Evolutionary conservation across 2,797 vertebrate species (phyloP).

Genomic region (Tenualosa ilisha): DNA sequence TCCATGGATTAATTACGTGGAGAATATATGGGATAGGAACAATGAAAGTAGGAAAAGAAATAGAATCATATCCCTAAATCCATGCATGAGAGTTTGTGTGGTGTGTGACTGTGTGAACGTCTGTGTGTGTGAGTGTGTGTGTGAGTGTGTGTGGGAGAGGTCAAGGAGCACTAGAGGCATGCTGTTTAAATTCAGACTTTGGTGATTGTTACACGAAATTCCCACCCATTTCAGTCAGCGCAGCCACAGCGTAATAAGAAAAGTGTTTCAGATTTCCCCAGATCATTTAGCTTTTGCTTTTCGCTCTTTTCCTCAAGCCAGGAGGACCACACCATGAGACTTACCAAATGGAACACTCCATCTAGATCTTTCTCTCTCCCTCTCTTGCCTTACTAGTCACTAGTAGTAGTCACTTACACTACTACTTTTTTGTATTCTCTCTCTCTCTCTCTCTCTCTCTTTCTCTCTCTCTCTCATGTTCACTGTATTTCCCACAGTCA

Average conservation of each 20-base stretch:
- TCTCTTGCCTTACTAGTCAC: too few relatives aligned
- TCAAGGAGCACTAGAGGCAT: constrained; percentile 50
- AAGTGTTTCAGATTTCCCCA: constrained; percentile 48
- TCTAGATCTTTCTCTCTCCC: background rate
- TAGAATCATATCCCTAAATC: background rate
- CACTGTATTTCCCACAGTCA: background rate
- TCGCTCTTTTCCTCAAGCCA: background rate
- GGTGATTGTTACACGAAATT: constrained; percentile 74
- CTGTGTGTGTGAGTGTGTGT: background rate
- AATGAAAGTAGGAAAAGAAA: background rate
- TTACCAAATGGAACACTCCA: background rate
- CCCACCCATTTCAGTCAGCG: constrained; percentile 81
- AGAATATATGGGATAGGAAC: constrained; percentile 77
- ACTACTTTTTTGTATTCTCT: background rate
- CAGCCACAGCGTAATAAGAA: constrained; percentile 81
- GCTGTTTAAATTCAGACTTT: constrained; percentile 84
- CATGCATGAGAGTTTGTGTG: background rate
- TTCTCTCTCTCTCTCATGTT: background rate
- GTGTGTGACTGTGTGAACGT: background rate
- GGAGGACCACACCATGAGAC: background rate
- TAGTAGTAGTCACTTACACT: too few relatives aligned
- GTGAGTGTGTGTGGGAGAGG: background rate
- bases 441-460: background rate
- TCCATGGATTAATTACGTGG: constrained; percentile 78
- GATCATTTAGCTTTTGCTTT: constrained; percentile 68